Evolutionary conservation across 1,140 invertebrate genomes (phyloP).

Genomic region (Bicyclus anynana): DNA sequence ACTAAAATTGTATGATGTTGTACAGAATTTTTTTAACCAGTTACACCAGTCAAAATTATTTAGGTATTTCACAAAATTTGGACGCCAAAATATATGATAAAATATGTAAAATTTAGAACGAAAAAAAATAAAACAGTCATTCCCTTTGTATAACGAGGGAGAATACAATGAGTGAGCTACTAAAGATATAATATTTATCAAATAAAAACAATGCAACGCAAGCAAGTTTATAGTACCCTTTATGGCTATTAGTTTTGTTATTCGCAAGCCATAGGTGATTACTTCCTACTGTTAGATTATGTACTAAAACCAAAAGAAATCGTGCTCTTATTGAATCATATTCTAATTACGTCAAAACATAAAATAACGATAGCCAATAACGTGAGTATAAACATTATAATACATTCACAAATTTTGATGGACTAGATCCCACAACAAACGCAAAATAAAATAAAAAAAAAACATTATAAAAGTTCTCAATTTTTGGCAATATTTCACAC

Average conservation of each 20-base stretch:
- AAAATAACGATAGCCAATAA: slow-evolving; percentile 52
- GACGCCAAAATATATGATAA: slow-evolving; percentile 17
- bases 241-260: slow-evolving; percentile 74
- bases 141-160: slow-evolving; percentile 35
- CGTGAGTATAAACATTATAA: slow-evolving; percentile 49
- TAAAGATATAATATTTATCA: slow-evolving; percentile 44
- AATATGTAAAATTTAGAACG: slow-evolving; percentile 13
- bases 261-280: slow-evolving; percentile 72
- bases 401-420: slow-evolving; percentile 63
- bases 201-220: slow-evolving; percentile 71
- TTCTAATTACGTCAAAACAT: slow-evolving; percentile 42
- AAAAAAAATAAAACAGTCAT: slow-evolving; percentile 29
- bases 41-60: slow-evolving; percentile 22
- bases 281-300: slow-evolving; percentile 71
- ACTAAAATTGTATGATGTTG: slow-evolving; percentile 38
- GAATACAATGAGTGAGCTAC: slow-evolving; percentile 24
- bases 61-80: background rate
- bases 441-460: too few species aligned
- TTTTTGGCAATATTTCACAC: slow-evolving; percentile 64
- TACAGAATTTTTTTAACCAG: slow-evolving; percentile 26
- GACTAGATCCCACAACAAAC: slow-evolving; percentile 72
- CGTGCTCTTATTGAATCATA: slow-evolving; percentile 37
- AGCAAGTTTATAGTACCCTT: slow-evolving; percentile 67
- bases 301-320: slow-evolving; percentile 52
- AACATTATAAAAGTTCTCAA: slow-evolving; percentile 46